Evolutionary conservation across 2,797 vertebrate species (phyloP), one percentile per base, ranked within the genome.

Genomic region (Trichosurus vulpecula): DNA sequence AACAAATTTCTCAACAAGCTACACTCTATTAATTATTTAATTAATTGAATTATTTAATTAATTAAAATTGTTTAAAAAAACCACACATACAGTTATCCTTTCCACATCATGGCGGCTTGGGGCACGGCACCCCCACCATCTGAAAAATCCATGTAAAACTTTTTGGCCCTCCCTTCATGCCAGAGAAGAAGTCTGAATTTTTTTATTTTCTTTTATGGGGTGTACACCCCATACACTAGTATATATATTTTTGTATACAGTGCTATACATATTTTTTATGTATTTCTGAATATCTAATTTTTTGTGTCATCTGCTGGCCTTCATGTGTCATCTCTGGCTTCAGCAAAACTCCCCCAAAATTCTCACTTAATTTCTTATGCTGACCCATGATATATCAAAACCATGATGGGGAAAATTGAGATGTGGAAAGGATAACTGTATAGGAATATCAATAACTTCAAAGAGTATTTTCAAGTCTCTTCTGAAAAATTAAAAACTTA

Each of bases 11-110:
- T 29, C 0, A 11, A 58, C 81, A 41, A 74, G 81, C 47, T 61
- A 54, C 4, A 35, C 3, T 9, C 0, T 22, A 35, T 16, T 1
- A 0, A 0, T 4, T 30, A n/a, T n/a, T n/a, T n/a, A n/a, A n/a
- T n/a, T n/a, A n/a, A n/a, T n/a, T n/a, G n/a, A n/a, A n/a, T n/a
- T n/a, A n/a, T n/a, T n/a, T n/a, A n/a, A n/a, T n/a, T n/a, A n/a
- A n/a, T n/a, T n/a, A n/a, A n/a, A n/a, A n/a, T n/a, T 9, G 12
- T 30, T 56, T 19, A 90, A 47, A 94, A 55, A 55, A 74, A 61
- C 11, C 52, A 53, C 58, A 4, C 31, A 66, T 12, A 58, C 10
- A 57, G 56, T 61, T 35, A 35, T 13, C 30, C 31, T 12, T 61
- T 61, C 58, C 57, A 58, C 57, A 58, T 31, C 11, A 31, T 13